Percentiles rank a stretch among this genome's conserved stretches.
These are phyloP conservation scores for Ptyas mucosa DNA, from an alignment of 2,113 vertebrate species.

Conservation along the genomic window DNA sequence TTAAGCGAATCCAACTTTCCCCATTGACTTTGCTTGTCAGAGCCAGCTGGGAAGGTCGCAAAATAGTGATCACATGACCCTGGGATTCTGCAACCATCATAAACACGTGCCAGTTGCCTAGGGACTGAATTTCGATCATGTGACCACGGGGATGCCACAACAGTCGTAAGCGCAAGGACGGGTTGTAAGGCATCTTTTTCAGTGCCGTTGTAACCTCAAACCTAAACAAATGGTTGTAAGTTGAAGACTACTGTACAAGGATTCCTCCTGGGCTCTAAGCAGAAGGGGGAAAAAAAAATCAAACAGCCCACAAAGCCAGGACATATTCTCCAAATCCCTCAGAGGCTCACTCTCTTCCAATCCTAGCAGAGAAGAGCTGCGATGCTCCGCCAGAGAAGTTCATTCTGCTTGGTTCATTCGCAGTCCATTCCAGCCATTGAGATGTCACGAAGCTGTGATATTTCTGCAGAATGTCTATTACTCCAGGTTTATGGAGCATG, in stretches of 20 bases:
- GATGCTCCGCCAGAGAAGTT: not conserved
- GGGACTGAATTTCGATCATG: not conserved
- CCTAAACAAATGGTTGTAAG: not conserved
- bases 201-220: not conserved
- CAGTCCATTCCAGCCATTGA: not conserved
- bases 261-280: not conserved
- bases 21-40: not conserved
- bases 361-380: not conserved
- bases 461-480: not conserved
- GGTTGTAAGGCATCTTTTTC: not conserved
- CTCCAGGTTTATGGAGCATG: slow-evolving; percentile 13
- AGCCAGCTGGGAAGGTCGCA: not conserved
- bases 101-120: not conserved
- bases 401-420: not conserved
- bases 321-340: not conserved
- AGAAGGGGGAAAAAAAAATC: not conserved
- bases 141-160: not conserved
- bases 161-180: not conserved
- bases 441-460: not conserved
- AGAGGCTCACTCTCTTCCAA: not conserved
- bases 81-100: not conserved
- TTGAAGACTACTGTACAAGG: not conserved
- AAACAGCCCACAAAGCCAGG: not conserved
- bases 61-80: not conserved
- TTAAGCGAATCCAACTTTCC: not conserved